Conservation (phyloP, 2,113 vertebrate species). For the Macrotis lagotis region DNA sequence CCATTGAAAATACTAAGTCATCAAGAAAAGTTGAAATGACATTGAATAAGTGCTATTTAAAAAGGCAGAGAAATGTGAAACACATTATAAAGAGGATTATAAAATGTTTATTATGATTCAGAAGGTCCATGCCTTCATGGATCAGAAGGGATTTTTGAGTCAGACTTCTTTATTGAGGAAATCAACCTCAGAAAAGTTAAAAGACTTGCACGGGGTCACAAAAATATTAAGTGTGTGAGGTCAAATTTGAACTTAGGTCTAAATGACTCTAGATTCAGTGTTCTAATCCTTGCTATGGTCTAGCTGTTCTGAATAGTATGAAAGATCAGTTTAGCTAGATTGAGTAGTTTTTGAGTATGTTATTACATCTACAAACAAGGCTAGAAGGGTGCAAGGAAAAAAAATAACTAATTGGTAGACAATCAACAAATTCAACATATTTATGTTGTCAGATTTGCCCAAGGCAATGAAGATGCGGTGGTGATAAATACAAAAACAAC, state of each 20-base stretch:
- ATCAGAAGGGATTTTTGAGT: not conserved
- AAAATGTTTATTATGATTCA: not conserved
- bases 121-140: not conserved
- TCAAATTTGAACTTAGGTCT: not conserved
- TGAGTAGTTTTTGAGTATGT: not conserved
- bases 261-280: not conserved
- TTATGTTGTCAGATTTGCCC: not conserved
- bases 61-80: not conserved
- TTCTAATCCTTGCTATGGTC: not conserved
- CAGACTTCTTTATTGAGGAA: not conserved
- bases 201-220: not conserved
- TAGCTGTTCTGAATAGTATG: not conserved
- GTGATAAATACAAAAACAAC: not conserved
- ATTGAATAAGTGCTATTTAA: not conserved
- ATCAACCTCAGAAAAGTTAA: not conserved
- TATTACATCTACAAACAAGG: not conserved
- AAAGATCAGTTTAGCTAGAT: not conserved
- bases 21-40: not conserved
- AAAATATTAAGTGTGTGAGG: not conserved
- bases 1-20: not conserved
- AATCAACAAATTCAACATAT: not conserved
- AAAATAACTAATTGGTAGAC: not conserved
- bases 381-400: not conserved
- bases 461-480: not conserved
- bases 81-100: not conserved